Base-by-base conservation (phyloP, 2,113 vertebrate species). In the Syngnathus scovelli region DNA sequence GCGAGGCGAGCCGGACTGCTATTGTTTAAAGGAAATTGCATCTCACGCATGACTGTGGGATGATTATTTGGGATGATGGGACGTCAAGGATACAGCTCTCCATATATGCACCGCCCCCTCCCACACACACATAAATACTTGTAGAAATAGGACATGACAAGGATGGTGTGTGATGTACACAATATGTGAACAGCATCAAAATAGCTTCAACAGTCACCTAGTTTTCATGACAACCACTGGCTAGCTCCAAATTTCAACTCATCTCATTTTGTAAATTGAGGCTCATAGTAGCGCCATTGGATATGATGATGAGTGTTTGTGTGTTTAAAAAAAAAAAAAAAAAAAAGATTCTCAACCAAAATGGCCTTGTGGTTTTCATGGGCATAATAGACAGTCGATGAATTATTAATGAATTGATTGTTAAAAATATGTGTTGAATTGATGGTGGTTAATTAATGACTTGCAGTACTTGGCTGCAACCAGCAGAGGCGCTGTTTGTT, bases 21-120 rank as follows among this genome's bases (percentile, higher is more conserved):
- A 84, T 87, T 88, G 86, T 88, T 82, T 81, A 82, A 82, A 68
- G 70, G 74, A 85, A 89, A 84, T 83, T 74, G 60, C 83, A 83
- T 87, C 83, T 87, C 88, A 87, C 81, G 78, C 81, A 83, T 85
- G 86, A 81, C 71, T 74, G 78, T 78, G 41, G 81, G 69, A 78
- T 76, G 78, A 83, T 85, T 83, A 83, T 86, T 84, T 87, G 74
- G 68, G 67, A 64, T 79, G 83, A 90, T 83, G 79, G 82, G 66
- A 72, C 75, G 76, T 80, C 79, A 78, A 71, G 62, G 27, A 80
- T 75, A 80, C 75, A 69, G 51, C 16, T 49, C 11, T 72, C 61
- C 56, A 44, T 56, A 70, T 63, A 67, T 55, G 8, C 61, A 66
- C 73, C 18, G n/a, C 67, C 48, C 73, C 63, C 23, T 7, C 23